These are phyloP conservation scores for Drosophila bipectinata DNA, from an alignment of 1,140 invertebrate genomes.

Conservation along the genomic window DNA sequence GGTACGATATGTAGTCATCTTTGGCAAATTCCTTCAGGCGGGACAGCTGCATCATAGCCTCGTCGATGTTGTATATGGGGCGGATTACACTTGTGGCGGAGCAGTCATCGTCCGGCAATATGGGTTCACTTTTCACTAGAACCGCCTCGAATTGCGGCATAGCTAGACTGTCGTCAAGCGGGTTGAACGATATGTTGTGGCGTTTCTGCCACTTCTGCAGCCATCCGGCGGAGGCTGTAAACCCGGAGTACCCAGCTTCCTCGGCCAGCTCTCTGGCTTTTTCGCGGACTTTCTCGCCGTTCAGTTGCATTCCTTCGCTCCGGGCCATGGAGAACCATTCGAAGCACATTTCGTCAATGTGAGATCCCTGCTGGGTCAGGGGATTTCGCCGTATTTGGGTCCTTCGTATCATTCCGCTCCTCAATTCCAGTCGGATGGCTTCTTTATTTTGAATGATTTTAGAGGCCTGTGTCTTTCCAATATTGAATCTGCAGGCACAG, in stretches of 20 bases:
- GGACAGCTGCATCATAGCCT: slow-evolving; percentile 35
- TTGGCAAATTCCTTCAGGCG: slow-evolving; percentile 29
- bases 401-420: slow-evolving; percentile 11
- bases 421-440: slow-evolving; percentile 1
- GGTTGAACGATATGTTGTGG: slow-evolving; percentile 22
- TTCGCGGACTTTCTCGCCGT: slow-evolving; percentile 18
- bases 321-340: slow-evolving; percentile 21
- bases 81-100: not conserved
- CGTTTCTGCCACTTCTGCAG: slow-evolving; percentile 38
- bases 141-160: slow-evolving; percentile 15
- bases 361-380: slow-evolving; percentile 19
- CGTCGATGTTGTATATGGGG: slow-evolving; percentile 18
- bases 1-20: slow-evolving; percentile 35
- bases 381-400: slow-evolving; percentile 20
- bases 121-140: slow-evolving; percentile 25
- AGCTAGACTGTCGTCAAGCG: slow-evolving; percentile 1
- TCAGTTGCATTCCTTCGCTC: slow-evolving; percentile 3
- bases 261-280: slow-evolving; percentile 25
- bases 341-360: slow-evolving; percentile 30
- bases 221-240: slow-evolving; percentile 27
- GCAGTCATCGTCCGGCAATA: slow-evolving; percentile 10
- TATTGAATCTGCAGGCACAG: slow-evolving; percentile 16
- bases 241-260: slow-evolving; percentile 8
- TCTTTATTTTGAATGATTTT: slow-evolving; percentile 31
- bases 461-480: slow-evolving; percentile 32